Percentiles rank a stretch among this genome's conserved stretches.
Conservation (phyloP, 2,113 vertebrate species). For the Erpornis zantholeuca region DNA sequence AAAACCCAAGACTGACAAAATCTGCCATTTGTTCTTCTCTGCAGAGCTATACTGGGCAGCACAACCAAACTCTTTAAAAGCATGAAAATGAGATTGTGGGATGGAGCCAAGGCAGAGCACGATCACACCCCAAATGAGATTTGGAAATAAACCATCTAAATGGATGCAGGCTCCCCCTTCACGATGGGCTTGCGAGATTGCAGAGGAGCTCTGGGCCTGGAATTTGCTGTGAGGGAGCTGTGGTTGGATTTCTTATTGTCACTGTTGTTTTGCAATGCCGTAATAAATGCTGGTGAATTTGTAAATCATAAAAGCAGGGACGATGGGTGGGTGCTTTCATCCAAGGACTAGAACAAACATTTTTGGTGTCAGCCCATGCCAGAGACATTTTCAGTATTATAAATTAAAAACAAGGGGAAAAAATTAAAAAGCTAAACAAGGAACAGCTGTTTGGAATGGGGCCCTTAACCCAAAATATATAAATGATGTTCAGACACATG, state of each 20-base stretch:
- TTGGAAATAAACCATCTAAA: background rate
- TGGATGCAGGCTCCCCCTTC: background rate
- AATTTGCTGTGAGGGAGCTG: background rate
- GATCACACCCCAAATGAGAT: background rate
- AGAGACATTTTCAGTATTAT: background rate
- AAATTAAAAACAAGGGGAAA: background rate
- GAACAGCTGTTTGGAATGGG: constrained; percentile 30
- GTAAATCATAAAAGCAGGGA: background rate
- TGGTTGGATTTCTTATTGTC: background rate
- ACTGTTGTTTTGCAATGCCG: constrained; percentile 9
- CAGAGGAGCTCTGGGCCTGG: background rate
- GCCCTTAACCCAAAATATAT: background rate
- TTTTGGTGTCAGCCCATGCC: background rate
- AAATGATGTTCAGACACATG: constrained; percentile 13
- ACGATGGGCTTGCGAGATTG: background rate
- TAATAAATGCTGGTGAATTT: background rate
- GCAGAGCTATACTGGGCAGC: background rate
- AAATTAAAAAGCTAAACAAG: background rate
- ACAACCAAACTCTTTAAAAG: background rate
- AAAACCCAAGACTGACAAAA: background rate
- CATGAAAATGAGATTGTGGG: background rate
- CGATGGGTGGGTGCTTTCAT: background rate
- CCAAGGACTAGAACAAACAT: background rate
- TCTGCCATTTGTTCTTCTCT: background rate
- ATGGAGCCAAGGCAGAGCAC: background rate